Base-by-base conservation (phyloP, 2,113 vertebrate species). In the Glaucidium brasilianum region DNA sequence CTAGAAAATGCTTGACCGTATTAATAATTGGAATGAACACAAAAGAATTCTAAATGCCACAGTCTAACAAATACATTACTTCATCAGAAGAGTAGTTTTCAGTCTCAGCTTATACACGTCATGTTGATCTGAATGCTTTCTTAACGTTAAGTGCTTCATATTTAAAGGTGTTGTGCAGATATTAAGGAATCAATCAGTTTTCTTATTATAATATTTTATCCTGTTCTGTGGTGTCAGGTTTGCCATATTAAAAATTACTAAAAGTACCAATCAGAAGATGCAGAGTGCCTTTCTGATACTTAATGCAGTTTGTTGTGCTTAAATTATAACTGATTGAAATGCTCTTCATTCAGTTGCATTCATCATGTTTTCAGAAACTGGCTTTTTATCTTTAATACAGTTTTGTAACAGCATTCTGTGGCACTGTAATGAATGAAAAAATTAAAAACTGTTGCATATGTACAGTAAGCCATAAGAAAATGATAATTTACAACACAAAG, bases 151-250 rank as follows among this genome's bases (percentile, higher is more conserved):
- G 30, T 62, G 7, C 30, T 91, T 81, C 62, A 17, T 77, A 85
- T 75, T 85, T 79, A 39, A 77, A 91, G 85, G 53, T 60, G 35
- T n/a, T 64, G 37, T 62, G 58, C 49, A 93, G 69, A 90, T 43
- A 73, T 88, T 78, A 95, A 85, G 20, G 83, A 88, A 93, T 95
- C 88, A 94, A 84, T 94, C 79, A 53, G 25, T 72, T 86, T 91
- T 92, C 72, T 88, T 86, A 53, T 72, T 75, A 79, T 56, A 96
- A 71, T 91, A 76, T 55, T 84, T 89, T 81, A 79, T 89, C 35
- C 26, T 91, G 52, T 62, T 88, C 67, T n/a, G 39, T 79, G 12
- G 5, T 93, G 80, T 79, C 83, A 91, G n/a, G 50, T 82, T 94
- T 96, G 32, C 49, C 34, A 64, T 62, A 63, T 66, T 87, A 72